Percentiles rank a stretch among this genome's conserved stretches.
phyloP scores from a whole-genome alignment of 1,140 invertebrate species.

The Papilio xuthus region DNA sequence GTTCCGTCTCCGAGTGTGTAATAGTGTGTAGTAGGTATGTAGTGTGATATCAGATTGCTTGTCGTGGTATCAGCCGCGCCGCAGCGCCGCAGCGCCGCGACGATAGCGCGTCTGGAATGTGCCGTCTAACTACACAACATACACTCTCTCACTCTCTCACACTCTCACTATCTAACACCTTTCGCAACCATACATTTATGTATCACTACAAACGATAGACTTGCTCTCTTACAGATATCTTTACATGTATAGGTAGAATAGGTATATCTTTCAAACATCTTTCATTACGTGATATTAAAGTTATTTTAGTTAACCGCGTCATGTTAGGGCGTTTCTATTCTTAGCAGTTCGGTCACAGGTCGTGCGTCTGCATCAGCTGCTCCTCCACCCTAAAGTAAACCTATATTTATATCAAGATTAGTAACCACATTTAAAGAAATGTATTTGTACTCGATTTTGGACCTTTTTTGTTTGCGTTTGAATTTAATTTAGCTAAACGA shows the following conservation, averaged over 20 bases:
- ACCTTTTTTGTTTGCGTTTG: not conserved
- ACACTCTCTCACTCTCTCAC: not conserved
- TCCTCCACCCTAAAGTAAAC: not conserved
- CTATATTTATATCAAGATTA: not conserved
- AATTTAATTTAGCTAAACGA: not conserved
- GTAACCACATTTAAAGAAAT: not conserved
- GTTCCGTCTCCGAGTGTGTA: not conserved
- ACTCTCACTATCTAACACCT: not conserved
- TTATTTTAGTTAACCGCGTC: not conserved
- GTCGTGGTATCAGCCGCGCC: not conserved
- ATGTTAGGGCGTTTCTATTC: not conserved
- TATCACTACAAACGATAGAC: not conserved
- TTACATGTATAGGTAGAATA: not conserved
- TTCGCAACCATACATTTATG: not conserved
- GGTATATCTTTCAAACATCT: not conserved
- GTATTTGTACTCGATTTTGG: not conserved
- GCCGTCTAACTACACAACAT: not conserved
- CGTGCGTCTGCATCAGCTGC: not conserved
- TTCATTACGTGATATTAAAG: not conserved
- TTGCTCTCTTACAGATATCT: not conserved
- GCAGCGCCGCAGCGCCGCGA: not conserved
- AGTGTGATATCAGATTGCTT: not conserved
- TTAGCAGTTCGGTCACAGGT: conserved; percentile 6
- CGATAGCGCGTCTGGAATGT: not conserved
- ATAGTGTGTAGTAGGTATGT: not conserved